phyloP scores from a whole-genome alignment of 2,888 invertebrate genomes.

The Folsomia candida region DNA sequence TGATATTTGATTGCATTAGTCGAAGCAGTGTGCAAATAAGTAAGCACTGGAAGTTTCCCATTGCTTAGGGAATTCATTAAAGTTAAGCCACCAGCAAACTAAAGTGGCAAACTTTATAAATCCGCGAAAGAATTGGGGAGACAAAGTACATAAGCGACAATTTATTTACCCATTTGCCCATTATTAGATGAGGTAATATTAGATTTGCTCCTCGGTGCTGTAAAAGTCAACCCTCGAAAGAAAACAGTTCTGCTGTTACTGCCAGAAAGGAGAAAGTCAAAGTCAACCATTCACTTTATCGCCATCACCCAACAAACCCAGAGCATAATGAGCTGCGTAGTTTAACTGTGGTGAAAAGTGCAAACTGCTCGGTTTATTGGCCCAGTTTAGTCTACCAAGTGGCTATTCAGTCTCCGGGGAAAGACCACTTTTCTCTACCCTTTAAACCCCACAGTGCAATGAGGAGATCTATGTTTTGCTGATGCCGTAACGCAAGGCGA shows the following conservation, averaged over 20 bases:
- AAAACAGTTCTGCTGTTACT: neutral
- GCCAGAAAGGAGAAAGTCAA: neutral
- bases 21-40: neutral
- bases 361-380: neutral
- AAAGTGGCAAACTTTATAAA: neutral
- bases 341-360: constrained; percentile 3
- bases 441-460: neutral
- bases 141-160: neutral
- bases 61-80: no score
- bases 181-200: neutral
- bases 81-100: no score
- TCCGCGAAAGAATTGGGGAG: neutral
- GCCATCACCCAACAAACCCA: neutral
- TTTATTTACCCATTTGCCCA: constrained; percentile 1
- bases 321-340: neutral
- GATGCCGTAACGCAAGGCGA: no score
- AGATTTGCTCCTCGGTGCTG: neutral
- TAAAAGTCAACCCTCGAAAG: neutral
- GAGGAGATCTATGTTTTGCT: no score
- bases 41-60: neutral
- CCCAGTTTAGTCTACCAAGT: neutral
- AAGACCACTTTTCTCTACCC: neutral
- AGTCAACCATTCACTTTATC: constrained; percentile 1
- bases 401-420: neutral
- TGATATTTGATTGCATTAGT: neutral